Evolutionary conservation across 2,797 vertebrate genomes (phyloP).

Genomic region (Ateles fusciceps): DNA sequence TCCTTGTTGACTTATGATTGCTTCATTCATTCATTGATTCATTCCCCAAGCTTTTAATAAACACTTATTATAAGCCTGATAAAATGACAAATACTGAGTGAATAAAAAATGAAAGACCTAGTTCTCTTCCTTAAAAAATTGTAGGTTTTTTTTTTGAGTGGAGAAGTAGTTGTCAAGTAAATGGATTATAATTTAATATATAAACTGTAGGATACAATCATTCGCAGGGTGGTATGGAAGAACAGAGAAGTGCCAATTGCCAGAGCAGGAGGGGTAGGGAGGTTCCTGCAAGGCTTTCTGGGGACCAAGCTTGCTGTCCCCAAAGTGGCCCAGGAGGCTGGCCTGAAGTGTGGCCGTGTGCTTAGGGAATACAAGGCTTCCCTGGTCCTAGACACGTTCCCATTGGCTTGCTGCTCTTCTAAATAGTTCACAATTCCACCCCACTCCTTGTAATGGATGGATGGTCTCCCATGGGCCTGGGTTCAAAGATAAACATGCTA

Average conservation of each 20-base stretch:
- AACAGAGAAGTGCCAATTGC: background rate
- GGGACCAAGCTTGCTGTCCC: background rate
- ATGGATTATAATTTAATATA: background rate
- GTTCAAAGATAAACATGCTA: background rate
- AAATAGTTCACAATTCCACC: background rate
- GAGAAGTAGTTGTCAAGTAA: background rate
- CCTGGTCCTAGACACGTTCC: background rate
- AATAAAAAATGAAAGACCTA: background rate
- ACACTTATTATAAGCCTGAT: background rate
- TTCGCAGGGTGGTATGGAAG: background rate
- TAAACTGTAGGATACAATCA: background rate
- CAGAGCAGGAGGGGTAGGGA: fast-evolving
- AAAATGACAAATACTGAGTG: background rate
- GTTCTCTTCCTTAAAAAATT: background rate
- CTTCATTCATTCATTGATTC: background rate
- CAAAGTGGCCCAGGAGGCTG: fast-evolving
- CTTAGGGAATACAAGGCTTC: background rate
- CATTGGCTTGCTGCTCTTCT: background rate
- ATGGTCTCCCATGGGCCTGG: background rate
- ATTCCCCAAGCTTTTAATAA: background rate
- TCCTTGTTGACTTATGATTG: background rate
- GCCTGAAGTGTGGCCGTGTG: background rate
- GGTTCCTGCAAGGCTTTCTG: background rate
- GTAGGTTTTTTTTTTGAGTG: background rate
- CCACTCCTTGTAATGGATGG: too few species aligned